Conservation (phyloP, 1,140 invertebrate species). For the Orius insidiosus region DNA sequence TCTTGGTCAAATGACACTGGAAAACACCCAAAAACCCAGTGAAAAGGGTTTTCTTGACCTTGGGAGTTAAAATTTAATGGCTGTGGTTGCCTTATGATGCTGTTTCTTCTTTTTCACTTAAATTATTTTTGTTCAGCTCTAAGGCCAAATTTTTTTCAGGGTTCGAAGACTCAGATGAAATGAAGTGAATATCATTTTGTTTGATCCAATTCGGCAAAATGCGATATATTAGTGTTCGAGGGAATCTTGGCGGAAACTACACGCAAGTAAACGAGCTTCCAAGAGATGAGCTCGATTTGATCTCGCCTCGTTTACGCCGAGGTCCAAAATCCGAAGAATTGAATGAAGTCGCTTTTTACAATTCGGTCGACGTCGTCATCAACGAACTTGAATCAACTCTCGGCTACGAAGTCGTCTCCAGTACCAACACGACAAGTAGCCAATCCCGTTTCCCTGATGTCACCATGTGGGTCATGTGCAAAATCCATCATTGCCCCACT, state of each 20-base stretch:
- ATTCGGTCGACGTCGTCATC: conserved; percentile 19
- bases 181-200: too few species aligned
- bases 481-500: background rate
- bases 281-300: conserved; percentile 14
- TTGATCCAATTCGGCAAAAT: too few species aligned
- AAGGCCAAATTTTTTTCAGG: too few species aligned
- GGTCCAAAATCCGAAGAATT: conserved; percentile 16
- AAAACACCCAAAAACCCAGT: too few species aligned
- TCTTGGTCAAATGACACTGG: too few species aligned
- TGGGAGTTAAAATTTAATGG: too few species aligned
- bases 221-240: conserved; percentile 20
- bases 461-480: conserved; percentile 13
- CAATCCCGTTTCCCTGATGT: conserved; percentile 4
- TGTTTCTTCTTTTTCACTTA: too few species aligned
- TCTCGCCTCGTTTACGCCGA: conserved; percentile 13
- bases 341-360: conserved; percentile 20
- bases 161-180: too few species aligned
- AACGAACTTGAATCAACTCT: conserved; percentile 21
- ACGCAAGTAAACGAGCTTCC: conserved; percentile 20
- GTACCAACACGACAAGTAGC: conserved; percentile 12
- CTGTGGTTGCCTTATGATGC: too few species aligned
- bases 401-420: conserved; percentile 19
- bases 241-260: conserved; percentile 20
- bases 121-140: too few species aligned
- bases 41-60: too few species aligned